Conservation (phyloP, 2,888 invertebrate species). For the Oasisia sp. region DNA sequence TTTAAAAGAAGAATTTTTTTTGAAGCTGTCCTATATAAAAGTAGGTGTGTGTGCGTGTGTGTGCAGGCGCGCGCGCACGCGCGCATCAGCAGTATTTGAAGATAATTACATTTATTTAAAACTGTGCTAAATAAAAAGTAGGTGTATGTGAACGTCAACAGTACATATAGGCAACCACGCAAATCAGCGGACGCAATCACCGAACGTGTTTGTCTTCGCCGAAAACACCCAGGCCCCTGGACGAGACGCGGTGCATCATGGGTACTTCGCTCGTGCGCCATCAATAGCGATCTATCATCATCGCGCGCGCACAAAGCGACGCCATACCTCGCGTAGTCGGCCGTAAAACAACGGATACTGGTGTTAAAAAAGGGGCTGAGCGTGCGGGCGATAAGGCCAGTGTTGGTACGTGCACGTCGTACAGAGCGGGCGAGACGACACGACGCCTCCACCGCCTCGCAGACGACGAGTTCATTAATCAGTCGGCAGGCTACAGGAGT, state of each 20-base stretch:
- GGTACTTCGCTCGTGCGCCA: not conserved
- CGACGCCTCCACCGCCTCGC: not conserved
- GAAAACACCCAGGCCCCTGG: not conserved
- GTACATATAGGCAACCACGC: not conserved
- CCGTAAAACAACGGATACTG: not conserved
- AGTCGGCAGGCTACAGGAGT: not conserved
- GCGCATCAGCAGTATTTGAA: too few relatives aligned
- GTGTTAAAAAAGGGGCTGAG: not conserved
- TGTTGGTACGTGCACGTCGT: not conserved
- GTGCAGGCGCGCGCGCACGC: too few relatives aligned
- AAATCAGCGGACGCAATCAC: not conserved
- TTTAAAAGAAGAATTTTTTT: too few relatives aligned
- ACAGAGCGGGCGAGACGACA: not conserved
- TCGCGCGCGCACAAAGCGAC: not conserved
- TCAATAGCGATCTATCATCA: not conserved
- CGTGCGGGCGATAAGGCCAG: not conserved
- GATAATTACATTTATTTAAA: not conserved
- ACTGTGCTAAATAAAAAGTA: not conserved
- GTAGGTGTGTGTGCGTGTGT: too few relatives aligned
- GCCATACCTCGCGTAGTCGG: not conserved
- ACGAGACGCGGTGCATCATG: not conserved
- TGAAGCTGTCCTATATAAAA: too few relatives aligned
- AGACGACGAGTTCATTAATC: not conserved
- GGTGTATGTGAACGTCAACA: not conserved
- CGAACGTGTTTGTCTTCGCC: not conserved